These are phyloP conservation scores for Cryptomyrus ogoouensis DNA, from an alignment of 2,113 vertebrate species.

Conservation along the genomic window DNA sequence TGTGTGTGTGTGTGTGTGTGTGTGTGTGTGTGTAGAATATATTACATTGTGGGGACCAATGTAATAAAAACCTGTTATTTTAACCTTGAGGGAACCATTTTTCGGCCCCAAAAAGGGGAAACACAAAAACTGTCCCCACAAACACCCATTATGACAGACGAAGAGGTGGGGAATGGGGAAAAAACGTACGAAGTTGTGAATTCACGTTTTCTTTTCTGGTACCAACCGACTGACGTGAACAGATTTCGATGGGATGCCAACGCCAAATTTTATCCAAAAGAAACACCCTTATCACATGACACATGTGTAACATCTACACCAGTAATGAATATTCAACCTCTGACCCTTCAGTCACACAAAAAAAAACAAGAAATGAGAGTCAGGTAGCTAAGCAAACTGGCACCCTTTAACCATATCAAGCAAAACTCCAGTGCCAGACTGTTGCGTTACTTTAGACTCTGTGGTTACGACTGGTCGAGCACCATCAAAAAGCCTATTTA, in stretches of 20 bases:
- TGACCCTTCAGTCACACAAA: neutral
- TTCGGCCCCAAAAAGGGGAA: neutral
- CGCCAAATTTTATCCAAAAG: neutral
- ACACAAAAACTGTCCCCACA: neutral
- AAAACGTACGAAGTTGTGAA: neutral
- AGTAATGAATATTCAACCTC: neutral
- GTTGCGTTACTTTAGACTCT: neutral
- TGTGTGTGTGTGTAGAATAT: neutral
- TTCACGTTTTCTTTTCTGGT: neutral
- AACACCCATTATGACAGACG: neutral
- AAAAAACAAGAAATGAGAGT: neutral
- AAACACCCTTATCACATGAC: neutral
- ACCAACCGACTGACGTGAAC: neutral
- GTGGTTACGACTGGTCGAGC: neutral
- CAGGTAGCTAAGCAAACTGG: neutral
- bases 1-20: neutral
- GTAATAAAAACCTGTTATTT: neutral
- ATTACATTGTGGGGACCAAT: neutral
- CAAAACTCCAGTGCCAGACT: neutral
- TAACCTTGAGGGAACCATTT: neutral
- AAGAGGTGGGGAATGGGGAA: neutral
- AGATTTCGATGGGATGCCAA: neutral
- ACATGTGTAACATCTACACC: neutral
- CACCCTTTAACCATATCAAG: neutral
- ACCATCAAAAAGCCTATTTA: constrained; percentile 1